Base-by-base conservation (phyloP, 2,797 vertebrate genomes). In the Orestias chungarensis region DNA sequence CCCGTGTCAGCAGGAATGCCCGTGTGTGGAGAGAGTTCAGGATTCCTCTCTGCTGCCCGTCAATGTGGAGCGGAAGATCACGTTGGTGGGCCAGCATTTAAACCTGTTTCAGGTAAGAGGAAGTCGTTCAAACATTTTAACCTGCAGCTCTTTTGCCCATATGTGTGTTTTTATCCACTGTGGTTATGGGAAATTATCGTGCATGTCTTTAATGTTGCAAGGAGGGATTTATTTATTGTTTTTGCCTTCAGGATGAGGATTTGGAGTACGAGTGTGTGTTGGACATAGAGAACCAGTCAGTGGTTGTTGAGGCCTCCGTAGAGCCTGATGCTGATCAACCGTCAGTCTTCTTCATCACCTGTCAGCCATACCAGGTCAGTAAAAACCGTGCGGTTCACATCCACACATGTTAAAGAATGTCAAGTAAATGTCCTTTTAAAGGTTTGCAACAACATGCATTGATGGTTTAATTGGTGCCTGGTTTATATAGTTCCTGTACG, bases 221-320 rank as follows among this genome's bases (percentile, higher is more conserved):
- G 33, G 18, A 57, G 29, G 18, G 55, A 20, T n/a, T 38, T 6
- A 15, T 61, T 5, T 38, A 18, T 40, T 40, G 3, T 61, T 50
- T 4, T 29, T 29, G 4, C 31, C 52, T 79, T 52, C 75, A 99
- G 97, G 96, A 97, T 61, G 89, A 95, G 40, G 91, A 93, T 14
- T 87, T 94, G 86, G 93, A 95, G 83, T 96, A 95, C 3, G 95
- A 98, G 78, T 99, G 98, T 84, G 95, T 97, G 78, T 76, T 98
- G 90, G 90, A 94, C 75, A 88, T 99, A 46, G 98, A 98, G 79
- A 95, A 94, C 25, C 91, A 71, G 2, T 93, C 92, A 0, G 95
- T 98, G 79, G 94, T 94, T 50, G 94, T 97, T 70, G 93, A 95
- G 1, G 96, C 97, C 50, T 88, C 81, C 2, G 95, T 98, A 23